Evolutionary conservation across 2,888 invertebrate genomes (phyloP).

Genomic region (Machimus atricapillus): DNA sequence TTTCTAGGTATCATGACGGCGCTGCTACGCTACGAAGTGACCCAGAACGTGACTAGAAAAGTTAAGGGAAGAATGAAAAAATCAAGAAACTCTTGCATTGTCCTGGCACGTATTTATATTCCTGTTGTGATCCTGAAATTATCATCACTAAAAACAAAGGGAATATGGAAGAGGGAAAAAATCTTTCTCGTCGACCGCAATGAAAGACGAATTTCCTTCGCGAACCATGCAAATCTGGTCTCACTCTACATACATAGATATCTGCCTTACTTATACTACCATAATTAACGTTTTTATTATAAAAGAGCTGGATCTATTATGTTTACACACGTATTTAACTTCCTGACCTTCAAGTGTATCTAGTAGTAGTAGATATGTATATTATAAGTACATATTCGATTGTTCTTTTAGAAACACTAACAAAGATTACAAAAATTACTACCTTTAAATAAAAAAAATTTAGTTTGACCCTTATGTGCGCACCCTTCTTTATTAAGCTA

Average conservation of each 20-base stretch:
- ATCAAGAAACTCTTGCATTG: background rate
- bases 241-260: too few relatives aligned
- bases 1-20: background rate
- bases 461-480: too few relatives aligned
- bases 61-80: background rate
- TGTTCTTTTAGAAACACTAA: too few relatives aligned
- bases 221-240: background rate
- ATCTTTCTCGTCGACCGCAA: background rate
- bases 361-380: too few relatives aligned
- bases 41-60: conserved; percentile 10
- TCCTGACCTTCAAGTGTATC: background rate
- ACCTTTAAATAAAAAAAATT: too few relatives aligned
- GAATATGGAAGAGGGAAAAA: background rate
- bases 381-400: too few relatives aligned
- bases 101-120: background rate
- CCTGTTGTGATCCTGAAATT: conserved; percentile 8
- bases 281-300: background rate
- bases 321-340: background rate
- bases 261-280: too few relatives aligned
- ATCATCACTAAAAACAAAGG: background rate
- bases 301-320: background rate
- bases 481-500: too few relatives aligned
- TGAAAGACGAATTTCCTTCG: background rate
- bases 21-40: background rate
- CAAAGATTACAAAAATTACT: too few relatives aligned